Percentiles rank a stretch among this genome's conserved stretches.
phyloP scores from a whole-genome alignment of 2,888 invertebrate genomes.

The Diaphora mendica region DNA sequence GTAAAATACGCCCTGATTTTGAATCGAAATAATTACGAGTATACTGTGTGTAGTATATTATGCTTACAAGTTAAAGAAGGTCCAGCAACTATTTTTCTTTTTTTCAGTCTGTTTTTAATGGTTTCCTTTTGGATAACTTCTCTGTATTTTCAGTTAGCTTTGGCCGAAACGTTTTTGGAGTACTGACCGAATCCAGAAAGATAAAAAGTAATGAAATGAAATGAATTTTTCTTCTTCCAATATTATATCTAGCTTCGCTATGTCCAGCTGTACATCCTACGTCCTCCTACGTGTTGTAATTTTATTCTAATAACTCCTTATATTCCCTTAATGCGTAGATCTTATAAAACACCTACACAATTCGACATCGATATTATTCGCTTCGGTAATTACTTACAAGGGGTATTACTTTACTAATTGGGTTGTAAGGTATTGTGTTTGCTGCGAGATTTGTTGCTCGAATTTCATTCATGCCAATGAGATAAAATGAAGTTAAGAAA shows the following conservation, averaged over 20 bases:
- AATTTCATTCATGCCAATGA: not conserved
- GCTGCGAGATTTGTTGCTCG: not conserved
- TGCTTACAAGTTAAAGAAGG: no score
- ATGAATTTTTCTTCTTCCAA: not conserved
- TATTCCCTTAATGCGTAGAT: not conserved
- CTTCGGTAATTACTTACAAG: constrained; percentile 3
- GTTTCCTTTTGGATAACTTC: not conserved
- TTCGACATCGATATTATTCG: constrained; percentile 8
- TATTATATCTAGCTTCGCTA: no score
- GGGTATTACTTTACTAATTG: constrained; percentile 19
- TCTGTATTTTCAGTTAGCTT: not conserved
- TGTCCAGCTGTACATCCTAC: not conserved
- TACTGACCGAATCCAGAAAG: not conserved
- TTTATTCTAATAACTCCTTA: not conserved
- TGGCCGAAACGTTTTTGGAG: no score
- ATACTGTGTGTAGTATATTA: not conserved
- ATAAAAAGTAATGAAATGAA: not conserved
- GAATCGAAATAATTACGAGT: not conserved
- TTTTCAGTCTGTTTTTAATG: no score
- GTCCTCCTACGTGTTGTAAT: not conserved
- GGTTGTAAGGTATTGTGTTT: constrained; percentile 7
- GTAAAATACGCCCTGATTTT: not conserved
- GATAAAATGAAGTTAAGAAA: not conserved
- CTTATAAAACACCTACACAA: not conserved
- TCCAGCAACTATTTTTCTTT: no score